Conservation (phyloP, 2,797 vertebrate species). For the Octomys mimax region DNA sequence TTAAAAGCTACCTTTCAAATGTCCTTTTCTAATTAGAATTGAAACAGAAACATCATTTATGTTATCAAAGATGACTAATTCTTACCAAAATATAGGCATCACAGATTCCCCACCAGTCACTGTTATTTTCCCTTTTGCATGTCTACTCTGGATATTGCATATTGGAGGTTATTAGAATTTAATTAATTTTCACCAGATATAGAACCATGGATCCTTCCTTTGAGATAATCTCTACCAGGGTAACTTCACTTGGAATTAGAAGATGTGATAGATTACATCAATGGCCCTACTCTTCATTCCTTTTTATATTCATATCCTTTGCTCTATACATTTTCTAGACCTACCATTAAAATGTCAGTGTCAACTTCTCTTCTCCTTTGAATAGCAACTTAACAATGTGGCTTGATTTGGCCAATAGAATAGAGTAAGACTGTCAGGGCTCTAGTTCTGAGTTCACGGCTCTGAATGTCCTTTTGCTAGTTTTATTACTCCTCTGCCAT, state of each 20-base stretch:
- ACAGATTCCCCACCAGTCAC: constrained; percentile 61
- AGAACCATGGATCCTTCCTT: constrained; percentile 46
- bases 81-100: constrained; percentile 61
- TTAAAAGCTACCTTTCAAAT: constrained; percentile 62
- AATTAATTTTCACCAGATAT: constrained; percentile 63
- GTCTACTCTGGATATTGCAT: constrained; percentile 49
- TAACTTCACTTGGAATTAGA: constrained; percentile 33
- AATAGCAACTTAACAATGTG: not conserved
- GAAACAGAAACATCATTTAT: constrained; percentile 66
- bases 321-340: not conserved
- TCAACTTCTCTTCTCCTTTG: not conserved
- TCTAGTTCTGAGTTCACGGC: not conserved
- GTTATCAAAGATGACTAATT: constrained; percentile 73
- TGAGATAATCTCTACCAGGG: constrained; percentile 47
- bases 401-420: constrained; percentile 4
- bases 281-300: not conserved
- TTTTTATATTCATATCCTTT: constrained; percentile 50
- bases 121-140: constrained; percentile 67
- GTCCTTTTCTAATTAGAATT: constrained; percentile 74
- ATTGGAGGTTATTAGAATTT: constrained; percentile 59
- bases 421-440: not conserved
- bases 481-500: not conserved
- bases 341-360: not conserved
- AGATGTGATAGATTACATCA: not conserved
- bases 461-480: not conserved